A percentile compares a stretch with the other conserved stretches of the same genome.
Evolutionary conservation across 2,797 vertebrate genomes (phyloP).

Genomic region (Orestias chungarensis): DNA sequence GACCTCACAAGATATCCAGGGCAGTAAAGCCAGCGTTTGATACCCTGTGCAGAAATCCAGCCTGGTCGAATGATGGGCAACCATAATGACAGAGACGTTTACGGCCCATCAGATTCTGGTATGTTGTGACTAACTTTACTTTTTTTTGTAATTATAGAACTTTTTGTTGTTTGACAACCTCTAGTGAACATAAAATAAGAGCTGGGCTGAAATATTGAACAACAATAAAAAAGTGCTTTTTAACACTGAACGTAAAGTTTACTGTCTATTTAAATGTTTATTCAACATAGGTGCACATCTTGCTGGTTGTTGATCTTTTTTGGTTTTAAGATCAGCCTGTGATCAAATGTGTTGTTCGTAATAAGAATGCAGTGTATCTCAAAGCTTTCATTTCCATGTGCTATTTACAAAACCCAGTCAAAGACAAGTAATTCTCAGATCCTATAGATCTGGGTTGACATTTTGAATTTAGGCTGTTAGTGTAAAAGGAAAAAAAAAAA

Average conservation of each 20-base stretch:
- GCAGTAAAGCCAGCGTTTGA: constrained; percentile 44
- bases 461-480: neutral
- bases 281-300: neutral
- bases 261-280: neutral
- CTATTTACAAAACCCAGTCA: neutral
- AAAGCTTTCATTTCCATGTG: neutral
- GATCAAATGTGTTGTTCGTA: neutral
- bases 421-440: neutral
- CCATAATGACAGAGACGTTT: constrained; percentile 56
- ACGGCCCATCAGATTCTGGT: constrained; percentile 54
- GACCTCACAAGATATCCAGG: constrained; percentile 14
- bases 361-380: neutral
- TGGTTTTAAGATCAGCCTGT: neutral
- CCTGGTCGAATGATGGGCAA: constrained; percentile 71
- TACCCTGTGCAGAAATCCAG: constrained; percentile 4
- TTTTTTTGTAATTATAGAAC: neutral
- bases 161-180: neutral
- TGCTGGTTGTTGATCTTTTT: neutral
- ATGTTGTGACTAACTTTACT: neutral
- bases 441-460: neutral
- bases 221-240: neutral
- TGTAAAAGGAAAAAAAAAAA: neutral
- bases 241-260: neutral
- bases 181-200: neutral
- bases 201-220: neutral